Base-by-base conservation (phyloP, 2,888 invertebrate genomes). In the Strigamia crassipes region DNA sequence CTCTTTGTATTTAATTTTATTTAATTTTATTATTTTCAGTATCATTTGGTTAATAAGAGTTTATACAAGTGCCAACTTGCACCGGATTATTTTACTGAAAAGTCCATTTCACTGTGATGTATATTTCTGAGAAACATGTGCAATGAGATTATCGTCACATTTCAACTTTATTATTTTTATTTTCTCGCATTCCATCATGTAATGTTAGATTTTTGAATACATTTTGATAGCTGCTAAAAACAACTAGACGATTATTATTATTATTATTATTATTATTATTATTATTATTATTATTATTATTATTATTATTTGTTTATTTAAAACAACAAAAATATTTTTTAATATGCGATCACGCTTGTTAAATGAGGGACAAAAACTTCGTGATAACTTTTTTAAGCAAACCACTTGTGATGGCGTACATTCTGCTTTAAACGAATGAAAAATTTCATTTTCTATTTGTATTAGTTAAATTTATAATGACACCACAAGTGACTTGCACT, bases 401-500 rank as follows among this genome's bases (percentile, higher is more conserved):
- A 73, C 73, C 73, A 73, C 73, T 73, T 73, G 73, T 73, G 73
- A 73, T 73, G 73, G 73, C 73, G 15, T 73, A 73, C 31, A 73
- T 73, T 73, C 73, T 15, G 73, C 31, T 73, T 73, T 73, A 73
- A 31, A 27, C 9, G 31, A 73, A 27, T 27, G 73, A 73, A 73
- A 38, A 73, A 10, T 73, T 73, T 73, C 15, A 73, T 73, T 27
- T 31, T 73, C 27, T 9, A 56, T 56, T 73, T 73, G 31, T 73
- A 31, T 73, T 31, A 73, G 31, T 73, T 73, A 15, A 73, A 27
- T 73, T 73, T 73, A 73, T 73, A 73, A 73, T 73, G 27, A 73
- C 73, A 73, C 73, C 73, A 73, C 73, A 73, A 73, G 73, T 73
- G 31, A 73, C 73, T 73, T 73, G 73, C 73, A 73, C 31, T 73